phyloP scores from a whole-genome alignment of 2,797 vertebrate genomes.

The Melanotaenia pygmaea region DNA sequence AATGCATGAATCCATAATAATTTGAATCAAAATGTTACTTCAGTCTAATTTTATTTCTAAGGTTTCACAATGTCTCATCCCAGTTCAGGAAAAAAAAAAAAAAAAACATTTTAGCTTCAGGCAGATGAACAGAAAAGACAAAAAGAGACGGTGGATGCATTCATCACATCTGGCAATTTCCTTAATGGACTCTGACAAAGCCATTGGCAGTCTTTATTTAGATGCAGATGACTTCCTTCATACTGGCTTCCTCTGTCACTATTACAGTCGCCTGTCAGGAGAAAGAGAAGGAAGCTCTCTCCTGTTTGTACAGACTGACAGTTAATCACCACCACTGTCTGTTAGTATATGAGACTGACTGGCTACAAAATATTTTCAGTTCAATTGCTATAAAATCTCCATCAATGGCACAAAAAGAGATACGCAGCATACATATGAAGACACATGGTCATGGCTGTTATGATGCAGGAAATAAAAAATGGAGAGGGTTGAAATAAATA shows the following conservation, averaged over 20 bases:
- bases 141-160: slow-evolving; percentile 71
- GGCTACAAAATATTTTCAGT: slow-evolving; percentile 39
- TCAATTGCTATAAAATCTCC: slow-evolving; percentile 51
- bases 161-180: slow-evolving; percentile 82
- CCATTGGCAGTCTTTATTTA: slow-evolving; percentile 81
- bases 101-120: slow-evolving; percentile 46
- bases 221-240: slow-evolving; percentile 81
- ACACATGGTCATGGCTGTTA: slow-evolving; percentile 34
- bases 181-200: slow-evolving; percentile 84
- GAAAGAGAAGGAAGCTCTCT: slow-evolving; percentile 44
- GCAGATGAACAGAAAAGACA: slow-evolving; percentile 54
- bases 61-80: not conserved
- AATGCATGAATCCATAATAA: slow-evolving; percentile 44
- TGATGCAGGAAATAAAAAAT: slow-evolving; percentile 19
- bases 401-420: slow-evolving; percentile 48
- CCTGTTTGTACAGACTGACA: slow-evolving; percentile 62
- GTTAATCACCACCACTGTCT: slow-evolving; percentile 61
- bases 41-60: slow-evolving; percentile 23
- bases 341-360: slow-evolving; percentile 52
- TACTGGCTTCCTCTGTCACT: slow-evolving; percentile 69
- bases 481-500: slow-evolving; percentile 22
- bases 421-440: slow-evolving; percentile 21
- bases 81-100: not conserved
- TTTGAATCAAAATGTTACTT: slow-evolving; percentile 56
- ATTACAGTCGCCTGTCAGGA: slow-evolving; percentile 54